Conservation (phyloP, 2,888 invertebrate genomes). For the Caradrina clavipalpis region DNA sequence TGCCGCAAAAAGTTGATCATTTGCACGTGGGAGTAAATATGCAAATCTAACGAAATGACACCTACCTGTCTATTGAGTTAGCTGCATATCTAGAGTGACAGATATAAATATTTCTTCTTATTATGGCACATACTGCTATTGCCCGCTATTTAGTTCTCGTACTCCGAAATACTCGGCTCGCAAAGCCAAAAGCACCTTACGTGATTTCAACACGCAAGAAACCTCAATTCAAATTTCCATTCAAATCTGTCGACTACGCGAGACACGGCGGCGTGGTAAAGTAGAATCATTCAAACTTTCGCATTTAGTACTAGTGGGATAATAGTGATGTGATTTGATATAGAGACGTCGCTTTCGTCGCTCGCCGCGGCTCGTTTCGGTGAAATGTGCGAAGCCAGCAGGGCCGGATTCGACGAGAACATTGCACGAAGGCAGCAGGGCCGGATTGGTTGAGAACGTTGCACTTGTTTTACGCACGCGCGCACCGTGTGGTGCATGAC, state of each 20-base stretch:
- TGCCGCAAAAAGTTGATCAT: slow-evolving; percentile 49
- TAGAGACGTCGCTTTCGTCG: slow-evolving; percentile 41
- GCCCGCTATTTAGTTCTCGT: background rate
- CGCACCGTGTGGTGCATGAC: slow-evolving; percentile 88
- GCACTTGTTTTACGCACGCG: slow-evolving; percentile 88
- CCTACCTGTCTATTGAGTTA: slow-evolving; percentile 22
- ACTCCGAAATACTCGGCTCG: background rate
- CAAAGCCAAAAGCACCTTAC: background rate
- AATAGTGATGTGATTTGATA: slow-evolving; percentile 39
- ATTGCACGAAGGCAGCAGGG: slow-evolving; percentile 76
- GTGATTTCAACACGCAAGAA: background rate
- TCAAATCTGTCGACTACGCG: slow-evolving; percentile 27
- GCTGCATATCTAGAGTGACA: slow-evolving; percentile 36
- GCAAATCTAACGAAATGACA: slow-evolving; percentile 44
- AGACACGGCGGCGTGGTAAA: slow-evolving; percentile 44
- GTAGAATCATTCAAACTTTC: slow-evolving; percentile 50
- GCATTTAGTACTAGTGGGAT: slow-evolving; percentile 41
- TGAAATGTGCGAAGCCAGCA: slow-evolving; percentile 68
- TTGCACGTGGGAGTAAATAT: slow-evolving; percentile 53
- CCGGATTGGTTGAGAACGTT: slow-evolving; percentile 73
- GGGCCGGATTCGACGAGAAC: slow-evolving; percentile 69
- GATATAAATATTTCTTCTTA: background rate
- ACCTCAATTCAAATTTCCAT: slow-evolving; percentile 21
- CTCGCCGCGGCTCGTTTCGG: slow-evolving; percentile 46
- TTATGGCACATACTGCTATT: background rate